Conservation (phyloP, 2,797 vertebrate species). For the Tenualosa ilisha region DNA sequence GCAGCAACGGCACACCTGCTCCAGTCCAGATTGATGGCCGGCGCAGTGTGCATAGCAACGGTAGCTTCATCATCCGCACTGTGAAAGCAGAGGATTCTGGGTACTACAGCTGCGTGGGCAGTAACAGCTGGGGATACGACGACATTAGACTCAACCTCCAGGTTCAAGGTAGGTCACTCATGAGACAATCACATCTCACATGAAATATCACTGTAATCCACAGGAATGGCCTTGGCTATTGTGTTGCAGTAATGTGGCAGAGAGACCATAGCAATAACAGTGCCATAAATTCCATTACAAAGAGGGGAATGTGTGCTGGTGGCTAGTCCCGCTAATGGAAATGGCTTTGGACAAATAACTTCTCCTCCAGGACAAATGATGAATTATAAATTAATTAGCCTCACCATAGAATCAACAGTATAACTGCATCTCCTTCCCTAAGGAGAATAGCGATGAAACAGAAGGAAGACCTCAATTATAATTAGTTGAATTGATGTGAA, state of each 20-base stretch:
- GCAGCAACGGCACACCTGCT: conserved; percentile 92
- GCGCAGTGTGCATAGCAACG: conserved; percentile 90
- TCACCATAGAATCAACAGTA: not conserved
- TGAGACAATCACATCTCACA: not conserved
- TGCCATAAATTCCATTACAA: not conserved
- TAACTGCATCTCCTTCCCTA: not conserved
- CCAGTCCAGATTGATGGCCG: conserved; percentile 92
- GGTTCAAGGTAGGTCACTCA: conserved; percentile 87
- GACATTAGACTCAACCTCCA: conserved; percentile 95
- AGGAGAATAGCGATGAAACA: not conserved
- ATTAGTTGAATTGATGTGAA: not conserved
- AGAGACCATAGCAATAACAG: not conserved
- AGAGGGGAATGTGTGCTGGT: not conserved
- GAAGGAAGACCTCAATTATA: not conserved
- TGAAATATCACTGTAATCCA: not conserved
- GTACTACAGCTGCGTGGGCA: conserved; percentile 94
- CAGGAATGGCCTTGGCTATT: not conserved
- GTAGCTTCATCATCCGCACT: conserved; percentile 95
- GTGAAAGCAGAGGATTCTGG: conserved; percentile 98
- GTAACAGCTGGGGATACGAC: conserved; percentile 97
- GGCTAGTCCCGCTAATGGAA: not conserved
- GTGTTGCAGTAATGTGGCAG: not conserved
- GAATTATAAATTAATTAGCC: conserved; percentile 5
- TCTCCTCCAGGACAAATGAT: not conserved
- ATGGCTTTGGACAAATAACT: not conserved